These are phyloP conservation scores for Raphicerus campestris DNA, from an alignment of 2,113 vertebrate species.

Conservation along the genomic window DNA sequence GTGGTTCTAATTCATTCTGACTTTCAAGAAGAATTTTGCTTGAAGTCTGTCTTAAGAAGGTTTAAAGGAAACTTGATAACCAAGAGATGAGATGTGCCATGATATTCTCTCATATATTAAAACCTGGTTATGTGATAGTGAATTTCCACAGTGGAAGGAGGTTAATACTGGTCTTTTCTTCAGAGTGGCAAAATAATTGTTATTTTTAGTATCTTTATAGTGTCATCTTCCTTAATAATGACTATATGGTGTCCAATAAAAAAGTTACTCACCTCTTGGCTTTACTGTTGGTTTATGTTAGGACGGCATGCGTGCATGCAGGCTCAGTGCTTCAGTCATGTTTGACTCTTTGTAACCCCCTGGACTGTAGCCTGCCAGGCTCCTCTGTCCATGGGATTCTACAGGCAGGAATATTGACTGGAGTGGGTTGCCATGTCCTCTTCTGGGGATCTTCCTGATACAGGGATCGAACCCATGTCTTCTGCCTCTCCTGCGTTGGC, in stretches of 20 bases:
- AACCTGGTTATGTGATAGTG: not conserved
- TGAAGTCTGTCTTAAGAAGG: not conserved
- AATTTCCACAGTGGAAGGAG: not conserved
- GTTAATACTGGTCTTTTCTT: not conserved
- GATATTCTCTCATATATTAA: not conserved
- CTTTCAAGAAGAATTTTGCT: slow-evolving; percentile 25
- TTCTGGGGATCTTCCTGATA: not conserved
- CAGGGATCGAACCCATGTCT: not conserved
- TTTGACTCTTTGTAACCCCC: accelerated
- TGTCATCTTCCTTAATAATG: not conserved
- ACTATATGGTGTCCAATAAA: not conserved
- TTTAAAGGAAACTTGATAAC: slow-evolving; percentile 2
- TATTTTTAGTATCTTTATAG: not conserved
- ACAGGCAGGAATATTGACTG: not conserved
- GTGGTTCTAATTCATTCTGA: not conserved
- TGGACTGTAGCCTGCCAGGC: not conserved
- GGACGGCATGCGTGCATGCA: accelerated
- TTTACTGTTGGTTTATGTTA: not conserved
- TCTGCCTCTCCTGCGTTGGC: not conserved
- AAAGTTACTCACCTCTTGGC: not conserved
- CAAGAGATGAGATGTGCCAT: not conserved
- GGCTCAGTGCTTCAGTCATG: not conserved
- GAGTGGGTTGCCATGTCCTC: not conserved
- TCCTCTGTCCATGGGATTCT: not conserved
- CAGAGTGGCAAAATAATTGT: not conserved